Evolutionary conservation across 2,888 invertebrate species (phyloP), one percentile per base, ranked within the genome.

Genomic region (Drosophila anomalata): DNA sequence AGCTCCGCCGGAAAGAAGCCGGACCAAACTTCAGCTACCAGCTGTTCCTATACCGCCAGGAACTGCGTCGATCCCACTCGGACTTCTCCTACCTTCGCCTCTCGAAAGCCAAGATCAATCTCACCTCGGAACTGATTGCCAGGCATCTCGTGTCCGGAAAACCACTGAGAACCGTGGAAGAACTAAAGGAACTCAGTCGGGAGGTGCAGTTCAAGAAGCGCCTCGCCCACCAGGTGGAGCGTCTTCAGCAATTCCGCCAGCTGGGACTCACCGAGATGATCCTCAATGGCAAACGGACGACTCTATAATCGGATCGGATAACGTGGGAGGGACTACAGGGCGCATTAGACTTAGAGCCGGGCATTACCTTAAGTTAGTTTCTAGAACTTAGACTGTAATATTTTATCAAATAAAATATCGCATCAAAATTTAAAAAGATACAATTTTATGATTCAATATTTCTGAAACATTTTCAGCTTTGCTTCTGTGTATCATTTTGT

Each of bases 151-250:
- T 57, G 4, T 65, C 33, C 51, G 71, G 73, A 11, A 71, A 54
- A 0, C 56, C 78, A 0, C n/a, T 66, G 33, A 68, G 74, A 59
- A 80, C 59, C 12, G 33, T 79, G 29, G 79, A 85, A 0, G 88
- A 89, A 20, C 71, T 89, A 2, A 82, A 78, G 57, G 57, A 74
- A 44, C 73, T 89, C 42, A 77, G 85, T 33, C 85, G 87, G 2
- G 87, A 81, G 56, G 73, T 85, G 56, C 68, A 83, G 51, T 89
- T 84, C 61, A 89, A 88, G 72, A 85, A 87, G 42, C 81, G 82
- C 1, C 68, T 89, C 1, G 52, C 63, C 53, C 77, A 29, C 11
- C 84, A 85, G 24, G 80, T 87, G n/a, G 67, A 87, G 26, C 87
- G 87, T 0, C 52, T 84, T 42, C 79, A 85, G 31, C 77, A 84